Evolutionary conservation across 2,888 invertebrate species (phyloP).

Genomic region (Steinernema carpocapsae): DNA sequence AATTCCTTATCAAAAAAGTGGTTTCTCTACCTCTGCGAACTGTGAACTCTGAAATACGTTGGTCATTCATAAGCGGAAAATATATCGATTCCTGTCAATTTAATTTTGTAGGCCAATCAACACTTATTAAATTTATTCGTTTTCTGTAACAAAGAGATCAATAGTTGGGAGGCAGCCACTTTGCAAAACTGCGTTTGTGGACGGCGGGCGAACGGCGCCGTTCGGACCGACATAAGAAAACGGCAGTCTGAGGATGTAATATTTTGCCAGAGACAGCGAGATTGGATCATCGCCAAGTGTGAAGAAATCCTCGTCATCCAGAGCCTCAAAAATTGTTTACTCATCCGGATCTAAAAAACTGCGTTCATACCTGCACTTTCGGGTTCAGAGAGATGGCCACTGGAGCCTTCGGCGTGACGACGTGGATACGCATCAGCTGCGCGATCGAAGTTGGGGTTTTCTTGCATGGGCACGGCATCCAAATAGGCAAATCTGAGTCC

Average conservation of each 20-base stretch:
- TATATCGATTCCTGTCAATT: too few species aligned
- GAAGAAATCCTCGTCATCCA: slow-evolving; percentile 48
- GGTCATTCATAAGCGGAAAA: too few species aligned
- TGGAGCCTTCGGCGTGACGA: slow-evolving; percentile 87
- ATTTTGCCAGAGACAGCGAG: slow-evolving; percentile 57
- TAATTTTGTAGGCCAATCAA: too few species aligned
- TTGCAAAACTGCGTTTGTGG: neutral
- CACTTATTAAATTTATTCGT: too few species aligned
- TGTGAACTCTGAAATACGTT: too few species aligned
- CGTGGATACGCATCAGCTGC: slow-evolving; percentile 82
- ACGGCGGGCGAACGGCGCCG: neutral
- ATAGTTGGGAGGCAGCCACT: neutral
- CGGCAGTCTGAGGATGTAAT: slow-evolving; percentile 62
- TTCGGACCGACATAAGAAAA: slow-evolving; percentile 51
- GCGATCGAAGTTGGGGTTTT: slow-evolving; percentile 68
- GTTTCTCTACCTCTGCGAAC: too few species aligned
- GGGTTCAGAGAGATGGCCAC: slow-evolving; percentile 87
- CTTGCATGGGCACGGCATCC: slow-evolving; percentile 83
- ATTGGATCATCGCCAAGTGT: slow-evolving; percentile 54
- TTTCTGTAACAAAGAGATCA: too few species aligned
- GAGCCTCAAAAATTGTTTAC: slow-evolving; percentile 34
- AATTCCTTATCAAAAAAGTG: too few species aligned
- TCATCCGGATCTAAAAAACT: too few species aligned
- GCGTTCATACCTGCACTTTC: slow-evolving; percentile 74
- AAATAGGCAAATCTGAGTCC: slow-evolving; percentile 85